These are phyloP conservation scores for Lasioglossum albipes DNA, from an alignment of 1,140 invertebrate genomes.

Conservation along the genomic window DNA sequence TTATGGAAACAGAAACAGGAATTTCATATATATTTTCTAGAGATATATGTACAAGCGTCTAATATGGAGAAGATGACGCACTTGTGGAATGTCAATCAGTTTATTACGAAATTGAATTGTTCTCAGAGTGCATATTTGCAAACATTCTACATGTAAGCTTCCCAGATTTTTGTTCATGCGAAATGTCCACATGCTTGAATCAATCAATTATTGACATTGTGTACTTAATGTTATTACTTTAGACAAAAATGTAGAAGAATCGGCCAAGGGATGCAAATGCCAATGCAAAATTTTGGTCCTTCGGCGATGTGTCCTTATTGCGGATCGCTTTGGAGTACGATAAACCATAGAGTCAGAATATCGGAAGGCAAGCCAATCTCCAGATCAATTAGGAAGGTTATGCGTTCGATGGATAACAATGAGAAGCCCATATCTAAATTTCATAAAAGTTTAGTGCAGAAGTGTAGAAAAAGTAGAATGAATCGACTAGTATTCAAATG, in stretches of 20 bases:
- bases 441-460: slow-evolving; percentile 60
- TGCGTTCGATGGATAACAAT: slow-evolving; percentile 35
- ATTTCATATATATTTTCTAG: background rate
- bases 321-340: slow-evolving; percentile 69
- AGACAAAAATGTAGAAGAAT: slow-evolving; percentile 66
- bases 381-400: slow-evolving; percentile 59
- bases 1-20: background rate
- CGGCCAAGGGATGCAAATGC: slow-evolving; percentile 45
- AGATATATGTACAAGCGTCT: background rate
- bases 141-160: slow-evolving; percentile 68
- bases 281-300: slow-evolving; percentile 68
- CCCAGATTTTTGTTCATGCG: slow-evolving; percentile 28
- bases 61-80: slow-evolving; percentile 65
- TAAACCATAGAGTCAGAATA: slow-evolving; percentile 64
- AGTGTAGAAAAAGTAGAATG: slow-evolving; percentile 65
- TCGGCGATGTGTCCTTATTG: slow-evolving; percentile 72
- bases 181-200: slow-evolving; percentile 3
- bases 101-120: slow-evolving; percentile 55
- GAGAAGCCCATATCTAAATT: slow-evolving; percentile 59
- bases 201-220: slow-evolving; percentile 10
- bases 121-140: slow-evolving; percentile 45
- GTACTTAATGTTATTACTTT: slow-evolving; percentile 34
- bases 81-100: slow-evolving; percentile 68
- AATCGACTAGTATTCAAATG: slow-evolving; percentile 73
- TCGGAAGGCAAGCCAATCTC: slow-evolving; percentile 56